Evolutionary conservation across 2,113 vertebrate species (phyloP).

Genomic region (Passer domesticus): DNA sequence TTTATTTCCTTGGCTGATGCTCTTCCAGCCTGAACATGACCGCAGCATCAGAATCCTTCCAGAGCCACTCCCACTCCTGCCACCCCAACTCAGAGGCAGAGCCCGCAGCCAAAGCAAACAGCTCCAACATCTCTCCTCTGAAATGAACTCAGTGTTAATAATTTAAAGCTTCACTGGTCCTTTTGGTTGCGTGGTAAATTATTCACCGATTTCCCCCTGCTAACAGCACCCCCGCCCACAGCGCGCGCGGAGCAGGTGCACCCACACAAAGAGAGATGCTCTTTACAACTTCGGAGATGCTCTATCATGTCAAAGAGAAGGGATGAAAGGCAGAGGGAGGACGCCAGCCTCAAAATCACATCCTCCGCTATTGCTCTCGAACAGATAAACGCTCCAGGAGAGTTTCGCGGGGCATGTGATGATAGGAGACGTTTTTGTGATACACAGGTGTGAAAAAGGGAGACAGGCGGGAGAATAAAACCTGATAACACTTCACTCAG

Average conservation of each 20-base stretch:
- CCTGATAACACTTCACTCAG: constrained; percentile 28
- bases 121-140: constrained; percentile 59
- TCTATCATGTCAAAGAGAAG: constrained; percentile 70
- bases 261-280: constrained; percentile 4
- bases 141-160: constrained; percentile 67
- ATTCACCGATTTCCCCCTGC: constrained; percentile 63
- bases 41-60: not conserved
- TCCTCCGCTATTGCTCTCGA: constrained; percentile 14
- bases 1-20: not conserved
- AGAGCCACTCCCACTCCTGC: not conserved
- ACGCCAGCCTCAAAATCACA: constrained; percentile 59
- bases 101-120: constrained; percentile 59
- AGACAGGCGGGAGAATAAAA: constrained; percentile 23
- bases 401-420: not conserved
- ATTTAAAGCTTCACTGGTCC: constrained; percentile 58
- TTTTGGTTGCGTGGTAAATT: constrained; percentile 68
- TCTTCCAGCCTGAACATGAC: constrained; percentile 37
- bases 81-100: not conserved
- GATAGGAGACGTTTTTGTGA: constrained; percentile 25
- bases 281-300: constrained; percentile 65
- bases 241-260: not conserved
- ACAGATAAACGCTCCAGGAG: constrained; percentile 20
- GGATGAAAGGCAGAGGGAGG: constrained; percentile 41
- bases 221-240: not conserved
- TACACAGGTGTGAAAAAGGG: constrained; percentile 42